Evolutionary conservation across 2,797 vertebrate species (phyloP).

Genomic region (Acanthurus lineatus): DNA sequence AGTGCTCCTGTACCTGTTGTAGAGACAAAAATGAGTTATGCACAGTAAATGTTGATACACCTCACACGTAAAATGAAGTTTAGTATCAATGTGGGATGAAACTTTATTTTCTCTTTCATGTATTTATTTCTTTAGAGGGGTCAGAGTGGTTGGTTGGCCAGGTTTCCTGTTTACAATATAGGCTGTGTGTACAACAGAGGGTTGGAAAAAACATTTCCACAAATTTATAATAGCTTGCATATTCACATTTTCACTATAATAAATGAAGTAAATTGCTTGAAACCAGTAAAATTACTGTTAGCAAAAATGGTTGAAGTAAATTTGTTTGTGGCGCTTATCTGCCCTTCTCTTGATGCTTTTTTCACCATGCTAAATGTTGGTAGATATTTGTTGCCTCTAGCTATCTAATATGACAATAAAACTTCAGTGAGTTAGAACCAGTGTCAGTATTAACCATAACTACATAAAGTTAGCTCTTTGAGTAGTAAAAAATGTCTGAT

Average conservation of each 20-base stretch:
- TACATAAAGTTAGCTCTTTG: neutral
- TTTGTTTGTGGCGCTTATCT: neutral
- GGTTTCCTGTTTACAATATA: constrained; percentile 23
- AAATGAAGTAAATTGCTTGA: neutral
- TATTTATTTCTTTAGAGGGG: constrained; percentile 22
- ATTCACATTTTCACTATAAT: neutral
- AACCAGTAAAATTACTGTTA: neutral
- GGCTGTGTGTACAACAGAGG: neutral
- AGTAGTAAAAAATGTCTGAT: neutral
- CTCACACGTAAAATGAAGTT: constrained; percentile 22
- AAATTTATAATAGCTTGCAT: neutral
- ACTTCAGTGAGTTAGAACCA: neutral
- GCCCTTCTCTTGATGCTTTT: neutral
- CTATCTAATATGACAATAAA: neutral
- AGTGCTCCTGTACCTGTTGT: constrained; percentile 52
- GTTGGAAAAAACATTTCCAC: neutral
- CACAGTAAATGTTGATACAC: constrained; percentile 44
- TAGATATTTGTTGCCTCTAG: neutral
- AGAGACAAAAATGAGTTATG: constrained; percentile 33
- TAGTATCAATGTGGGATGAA: constrained; percentile 19
- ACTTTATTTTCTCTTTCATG: constrained; percentile 18
- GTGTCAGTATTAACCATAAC: neutral
- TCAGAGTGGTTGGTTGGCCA: constrained; percentile 17
- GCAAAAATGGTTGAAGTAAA: neutral
- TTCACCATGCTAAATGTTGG: neutral